Evolutionary conservation across 37 sponge, comb jelly and placozoan genomes (phyloP), one percentile per base, ranked within the genome.

Genomic region (Chondrilla cf. caribensis): DNA sequence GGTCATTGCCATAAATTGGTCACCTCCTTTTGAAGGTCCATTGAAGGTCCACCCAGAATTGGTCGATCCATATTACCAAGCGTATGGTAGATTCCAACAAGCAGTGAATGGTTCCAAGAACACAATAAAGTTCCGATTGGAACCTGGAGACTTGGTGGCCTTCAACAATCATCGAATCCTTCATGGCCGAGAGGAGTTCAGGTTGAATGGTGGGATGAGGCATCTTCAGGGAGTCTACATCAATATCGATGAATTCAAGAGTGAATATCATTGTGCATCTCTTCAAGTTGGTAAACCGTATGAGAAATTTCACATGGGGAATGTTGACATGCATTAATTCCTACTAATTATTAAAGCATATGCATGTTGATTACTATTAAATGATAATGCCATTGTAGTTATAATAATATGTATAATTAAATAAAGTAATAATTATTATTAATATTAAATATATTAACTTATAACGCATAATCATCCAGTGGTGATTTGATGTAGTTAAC

Each of bases 171-270:
- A 80, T 35, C 55, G 93, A 5, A 37, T 89, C 26, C 39, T 89
- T 3, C 93, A 92, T 71, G 84, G 82, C 4, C 54, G 93, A 19
- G 72, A 44, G 41, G 81, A 38, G 2, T 89, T 90, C 33, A 6
- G 62, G 21, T 42, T 81, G 35, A 84, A 90, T 60, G 87, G 88
- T 21, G 91, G 86, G 79, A 21, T 62, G 29, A 60, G 87, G 42
- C 87, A 87, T 21, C 37, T 87, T 14, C 78, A 90, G 87, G 80
- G 84, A 8, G 79, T 36, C 17, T 90, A 83, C 80, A 58, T 90
- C 2, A 83, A 90, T 68, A 90, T 90, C 86, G 91, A 90, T 59
- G 86, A 86, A 36, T 86, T 90, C 60, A 86, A 86, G 77, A 90
- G 91, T 54, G 58, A 80, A 18, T 90, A 83, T 40, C 76, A 75